Percentiles rank a stretch among this genome's conserved stretches.
phyloP scores from a whole-genome alignment of 2,113 vertebrate species.

The Alouatta palliata region DNA sequence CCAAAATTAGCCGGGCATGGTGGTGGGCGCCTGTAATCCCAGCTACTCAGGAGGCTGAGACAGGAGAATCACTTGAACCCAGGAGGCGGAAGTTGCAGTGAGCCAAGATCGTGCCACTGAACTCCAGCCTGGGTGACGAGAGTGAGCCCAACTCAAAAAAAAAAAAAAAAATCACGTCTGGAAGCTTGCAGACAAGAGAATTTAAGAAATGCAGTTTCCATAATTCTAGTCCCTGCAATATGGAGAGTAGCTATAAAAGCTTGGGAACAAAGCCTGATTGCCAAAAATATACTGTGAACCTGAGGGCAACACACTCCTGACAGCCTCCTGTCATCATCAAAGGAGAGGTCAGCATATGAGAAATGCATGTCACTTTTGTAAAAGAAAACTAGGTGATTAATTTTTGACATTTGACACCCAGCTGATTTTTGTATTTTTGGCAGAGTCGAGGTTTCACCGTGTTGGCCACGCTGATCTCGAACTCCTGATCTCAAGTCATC shows the following conservation, averaged over 20 bases:
- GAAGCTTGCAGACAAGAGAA: not conserved
- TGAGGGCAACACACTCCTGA: not conserved
- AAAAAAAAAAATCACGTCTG: not conserved
- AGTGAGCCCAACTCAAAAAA: too few species aligned
- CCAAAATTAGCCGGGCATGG: too few species aligned
- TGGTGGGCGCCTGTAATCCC: too few species aligned
- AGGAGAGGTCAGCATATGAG: not conserved
- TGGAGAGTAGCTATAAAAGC: accelerated
- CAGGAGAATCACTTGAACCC: too few species aligned
- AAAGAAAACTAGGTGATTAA: not conserved
- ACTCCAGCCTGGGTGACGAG: too few species aligned
- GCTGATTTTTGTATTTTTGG: too few species aligned
- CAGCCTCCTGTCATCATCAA: not conserved
- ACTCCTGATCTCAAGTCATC: too few species aligned
- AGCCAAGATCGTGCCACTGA: too few species aligned
- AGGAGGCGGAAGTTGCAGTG: too few species aligned
- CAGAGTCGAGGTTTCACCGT: too few species aligned
- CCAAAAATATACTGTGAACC: not conserved
- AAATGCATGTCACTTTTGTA: not conserved
- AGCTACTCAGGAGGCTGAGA: too few species aligned
- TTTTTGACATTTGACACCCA: not conserved
- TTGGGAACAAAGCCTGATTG: not conserved
- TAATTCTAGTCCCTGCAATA: not conserved
- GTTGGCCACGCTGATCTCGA: too few species aligned
- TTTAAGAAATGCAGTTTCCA: not conserved